Percentiles rank a stretch among this genome's conserved stretches.
Conservation (phyloP, 2,113 vertebrate species). For the Tragelaphus buxtoni region DNA sequence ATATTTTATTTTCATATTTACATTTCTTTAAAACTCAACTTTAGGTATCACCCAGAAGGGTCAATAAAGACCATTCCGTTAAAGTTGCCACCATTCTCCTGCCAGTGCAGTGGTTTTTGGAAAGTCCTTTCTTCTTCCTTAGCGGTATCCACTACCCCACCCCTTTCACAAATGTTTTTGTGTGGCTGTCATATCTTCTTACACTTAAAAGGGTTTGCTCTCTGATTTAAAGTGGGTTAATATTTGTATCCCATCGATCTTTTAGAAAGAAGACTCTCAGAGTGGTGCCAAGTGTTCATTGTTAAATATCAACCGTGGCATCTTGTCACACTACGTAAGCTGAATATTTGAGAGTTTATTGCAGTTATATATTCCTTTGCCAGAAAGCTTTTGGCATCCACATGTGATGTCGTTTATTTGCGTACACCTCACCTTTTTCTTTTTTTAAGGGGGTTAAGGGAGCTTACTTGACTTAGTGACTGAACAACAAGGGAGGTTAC, state of each 20-base stretch:
- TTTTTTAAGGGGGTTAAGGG: background rate
- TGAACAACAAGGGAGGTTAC: background rate
- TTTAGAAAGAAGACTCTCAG: background rate
- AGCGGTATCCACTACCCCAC: accelerated
- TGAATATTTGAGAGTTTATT: background rate
- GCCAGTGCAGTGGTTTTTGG: background rate
- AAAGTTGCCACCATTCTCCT: background rate
- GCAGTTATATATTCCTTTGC: background rate
- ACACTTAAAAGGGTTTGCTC: background rate
- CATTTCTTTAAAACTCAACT: background rate
- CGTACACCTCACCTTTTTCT: background rate
- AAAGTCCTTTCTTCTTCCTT: background rate
- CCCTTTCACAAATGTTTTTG: background rate
- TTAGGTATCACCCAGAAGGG: background rate
- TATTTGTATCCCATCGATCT: background rate
- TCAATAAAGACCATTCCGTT: background rate
- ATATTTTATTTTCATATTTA: background rate
- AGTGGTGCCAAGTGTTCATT: background rate
- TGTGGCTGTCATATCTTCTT: background rate
- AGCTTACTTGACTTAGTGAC: background rate
- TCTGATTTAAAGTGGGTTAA: background rate
- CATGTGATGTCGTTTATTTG: background rate
- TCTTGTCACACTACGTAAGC: background rate
- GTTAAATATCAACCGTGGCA: background rate
- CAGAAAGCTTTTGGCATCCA: background rate